These are phyloP conservation scores for Dermatemys mawii DNA, from an alignment of 2,113 vertebrate species.

Conservation along the genomic window DNA sequence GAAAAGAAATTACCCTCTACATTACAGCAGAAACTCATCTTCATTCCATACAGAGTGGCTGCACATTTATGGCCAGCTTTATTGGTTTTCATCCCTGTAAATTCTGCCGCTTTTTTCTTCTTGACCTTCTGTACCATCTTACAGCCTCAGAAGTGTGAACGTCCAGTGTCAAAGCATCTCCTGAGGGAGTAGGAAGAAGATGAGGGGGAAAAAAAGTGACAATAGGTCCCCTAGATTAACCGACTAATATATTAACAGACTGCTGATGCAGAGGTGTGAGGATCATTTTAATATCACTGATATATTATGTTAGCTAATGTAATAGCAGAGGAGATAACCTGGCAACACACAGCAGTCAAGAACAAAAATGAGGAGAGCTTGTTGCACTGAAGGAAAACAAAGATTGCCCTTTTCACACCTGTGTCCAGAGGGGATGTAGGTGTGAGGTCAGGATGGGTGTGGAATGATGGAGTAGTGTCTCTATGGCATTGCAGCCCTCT, in stretches of 20 bases:
- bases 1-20: background rate
- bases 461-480: background rate
- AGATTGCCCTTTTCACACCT: background rate
- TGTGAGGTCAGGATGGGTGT: background rate
- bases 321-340: background rate
- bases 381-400: background rate
- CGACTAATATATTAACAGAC: background rate
- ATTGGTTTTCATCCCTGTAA: background rate
- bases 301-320: background rate
- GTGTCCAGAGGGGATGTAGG: background rate
- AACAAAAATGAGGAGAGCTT: background rate
- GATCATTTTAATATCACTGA: background rate
- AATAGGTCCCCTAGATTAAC: background rate
- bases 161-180: background rate
- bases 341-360: background rate
- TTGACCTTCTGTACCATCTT: background rate
- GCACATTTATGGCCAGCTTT: background rate
- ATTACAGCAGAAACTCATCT: background rate
- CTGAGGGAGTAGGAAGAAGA: background rate
- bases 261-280: background rate
- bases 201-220: background rate
- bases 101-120: background rate
- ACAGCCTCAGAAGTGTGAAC: background rate
- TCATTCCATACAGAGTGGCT: background rate
- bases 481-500: background rate